Base-by-base conservation (phyloP, 2,113 vertebrate genomes). In the Rhinoderma darwinii region DNA sequence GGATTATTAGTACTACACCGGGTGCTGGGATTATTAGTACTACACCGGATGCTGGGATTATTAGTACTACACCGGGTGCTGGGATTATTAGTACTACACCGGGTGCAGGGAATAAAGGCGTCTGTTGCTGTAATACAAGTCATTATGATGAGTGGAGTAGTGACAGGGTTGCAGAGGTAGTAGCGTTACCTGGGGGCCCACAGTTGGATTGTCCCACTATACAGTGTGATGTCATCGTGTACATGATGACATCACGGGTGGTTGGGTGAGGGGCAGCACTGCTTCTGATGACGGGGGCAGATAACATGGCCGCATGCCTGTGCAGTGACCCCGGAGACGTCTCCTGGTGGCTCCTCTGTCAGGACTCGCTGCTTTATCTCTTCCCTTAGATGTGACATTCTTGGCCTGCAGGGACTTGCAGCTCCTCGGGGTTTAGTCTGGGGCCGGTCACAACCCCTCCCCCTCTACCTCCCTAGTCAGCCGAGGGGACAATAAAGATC, bases 361-460 rank as follows among this genome's bases (percentile, higher is more conserved):
- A 56, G 54, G 50, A n/a, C n/a, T n/a, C n/a, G 43, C 39, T 17
- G 47, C 44, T 54, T 78, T 78, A 78, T 56, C 27, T 9, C 47
- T 78, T 56, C 54, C 76, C 76, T 50, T 54, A 54, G 11, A 30
- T 47, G 76, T 32, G 30, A 50, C 12, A 78, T 54, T 78, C 76
- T 54, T 51, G 30, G 47, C 76, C 50, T 78, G 76, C 76, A 78
- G 50, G 44, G 76, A 32, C 76, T 35, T 54, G 76, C 25, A 78
- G 51, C 35, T 54, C 20, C 30, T 47, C 54, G 43, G 35, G 44
- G 27, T 32, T 44, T 32, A 47, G 27, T 54, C 47, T 50, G n/a
- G 18, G 76, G 47, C 50, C 5, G 11, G 27, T 51, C n/a, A 44
- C 30, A 44, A 35, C 15, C 17, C 44, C 76, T 54, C 76, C 76